phyloP scores from a whole-genome alignment of 2,797 vertebrate genomes.

The Sternarchorhynchus goeldii region DNA sequence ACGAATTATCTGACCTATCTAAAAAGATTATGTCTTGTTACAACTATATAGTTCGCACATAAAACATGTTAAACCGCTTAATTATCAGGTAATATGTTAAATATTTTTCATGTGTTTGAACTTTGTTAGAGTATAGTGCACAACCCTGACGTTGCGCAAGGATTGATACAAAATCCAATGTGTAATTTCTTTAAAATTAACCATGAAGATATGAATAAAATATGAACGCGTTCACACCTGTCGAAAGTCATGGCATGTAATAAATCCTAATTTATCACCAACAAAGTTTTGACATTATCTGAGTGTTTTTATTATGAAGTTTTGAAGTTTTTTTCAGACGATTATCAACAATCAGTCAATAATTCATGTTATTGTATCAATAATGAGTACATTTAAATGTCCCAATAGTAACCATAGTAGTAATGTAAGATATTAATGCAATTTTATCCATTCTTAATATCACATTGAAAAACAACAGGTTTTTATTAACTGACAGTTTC shows the following conservation, averaged over 20 bases:
- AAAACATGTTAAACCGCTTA: too few species aligned
- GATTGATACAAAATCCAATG: conserved; percentile 13
- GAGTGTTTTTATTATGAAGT: conserved; percentile 84
- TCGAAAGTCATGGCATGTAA: background rate
- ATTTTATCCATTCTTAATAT: conserved; percentile 79
- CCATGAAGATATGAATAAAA: too few species aligned
- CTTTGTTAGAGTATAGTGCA: background rate
- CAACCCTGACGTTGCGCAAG: conserved; percentile 9
- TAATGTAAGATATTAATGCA: conserved; percentile 79
- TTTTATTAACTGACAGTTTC: conserved; percentile 81
- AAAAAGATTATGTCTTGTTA: background rate
- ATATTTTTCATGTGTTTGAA: background rate
- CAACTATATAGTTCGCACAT: too few species aligned
- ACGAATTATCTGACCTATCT: background rate
- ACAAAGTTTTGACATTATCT: conserved; percentile 69
- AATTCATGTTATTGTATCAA: conserved; percentile 75
- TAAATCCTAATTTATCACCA: conserved; percentile 2
- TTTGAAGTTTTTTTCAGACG: conserved; percentile 74
- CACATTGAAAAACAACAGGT: conserved; percentile 82
- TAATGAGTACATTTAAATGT: conserved; percentile 74
- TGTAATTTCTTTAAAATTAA: too few species aligned
- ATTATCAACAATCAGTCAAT: conserved; percentile 77
- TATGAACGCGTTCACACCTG: too few species aligned
- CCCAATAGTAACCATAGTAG: conserved; percentile 76
- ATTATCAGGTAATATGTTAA: background rate